Evolutionary conservation across 2,113 vertebrate genomes (phyloP).

Genomic region (Phalacrocorax brasilianus): DNA sequence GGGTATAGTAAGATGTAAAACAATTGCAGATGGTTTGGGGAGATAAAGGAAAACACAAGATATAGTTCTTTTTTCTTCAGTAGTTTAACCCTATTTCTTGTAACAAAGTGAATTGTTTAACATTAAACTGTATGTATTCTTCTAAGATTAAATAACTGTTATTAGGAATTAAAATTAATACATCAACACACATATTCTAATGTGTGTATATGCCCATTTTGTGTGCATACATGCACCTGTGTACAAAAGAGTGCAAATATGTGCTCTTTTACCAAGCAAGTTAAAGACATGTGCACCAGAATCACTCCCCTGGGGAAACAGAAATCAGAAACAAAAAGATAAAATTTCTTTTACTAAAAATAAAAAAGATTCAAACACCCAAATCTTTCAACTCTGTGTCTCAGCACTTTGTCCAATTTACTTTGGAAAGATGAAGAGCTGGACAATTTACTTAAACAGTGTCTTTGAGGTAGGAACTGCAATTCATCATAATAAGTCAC

Average conservation of each 20-base stretch:
- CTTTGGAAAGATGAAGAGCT: background rate
- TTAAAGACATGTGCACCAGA: background rate
- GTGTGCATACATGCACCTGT: background rate
- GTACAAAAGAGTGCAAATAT: background rate
- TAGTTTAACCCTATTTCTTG: background rate
- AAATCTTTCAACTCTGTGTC: background rate
- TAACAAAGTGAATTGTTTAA: background rate
- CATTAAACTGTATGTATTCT: background rate
- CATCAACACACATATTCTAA: background rate
- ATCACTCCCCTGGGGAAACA: background rate
- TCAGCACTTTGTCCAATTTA: background rate
- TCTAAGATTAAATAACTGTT: background rate
- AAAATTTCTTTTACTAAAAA: background rate
- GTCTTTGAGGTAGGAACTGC: background rate
- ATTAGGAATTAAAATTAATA: background rate
- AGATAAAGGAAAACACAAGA: background rate
- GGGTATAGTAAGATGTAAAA: background rate
- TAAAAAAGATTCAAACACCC: background rate
- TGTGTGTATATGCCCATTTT: background rate
- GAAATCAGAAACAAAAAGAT: background rate
- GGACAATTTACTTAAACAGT: background rate
- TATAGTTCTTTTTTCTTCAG: background rate
- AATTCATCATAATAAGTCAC: background rate
- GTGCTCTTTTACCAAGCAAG: background rate
- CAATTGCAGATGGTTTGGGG: background rate